A percentile compares a stretch with the other conserved stretches of the same genome.
Evolutionary conservation across 2,888 invertebrate genomes (phyloP).

Genomic region (Hermodice carunculata): DNA sequence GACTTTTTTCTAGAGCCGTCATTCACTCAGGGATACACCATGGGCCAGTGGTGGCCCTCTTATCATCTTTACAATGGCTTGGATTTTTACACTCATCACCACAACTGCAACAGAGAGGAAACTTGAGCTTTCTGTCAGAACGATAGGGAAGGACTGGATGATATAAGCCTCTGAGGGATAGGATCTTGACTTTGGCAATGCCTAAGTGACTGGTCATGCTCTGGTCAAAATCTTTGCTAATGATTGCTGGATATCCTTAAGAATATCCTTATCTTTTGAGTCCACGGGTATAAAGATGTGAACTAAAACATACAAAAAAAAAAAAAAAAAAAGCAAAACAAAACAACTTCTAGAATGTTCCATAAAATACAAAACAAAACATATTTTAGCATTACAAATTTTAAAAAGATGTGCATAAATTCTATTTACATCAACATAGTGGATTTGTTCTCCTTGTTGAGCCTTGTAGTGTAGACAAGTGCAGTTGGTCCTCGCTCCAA

Average conservation of each 20-base stretch:
- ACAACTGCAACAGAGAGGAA: conserved; percentile 59
- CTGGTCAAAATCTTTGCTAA: conserved; percentile 26
- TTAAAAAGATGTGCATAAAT: too few relatives aligned
- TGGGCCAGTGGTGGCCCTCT: not conserved
- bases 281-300: conserved; percentile 48
- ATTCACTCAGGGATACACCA: not conserved
- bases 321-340: too few relatives aligned
- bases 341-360: too few relatives aligned
- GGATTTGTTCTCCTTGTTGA: conserved; percentile 35
- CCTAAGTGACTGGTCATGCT: conserved; percentile 36
- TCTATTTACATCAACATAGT: too few relatives aligned
- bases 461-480: conserved; percentile 43
- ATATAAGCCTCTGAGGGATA: conserved; percentile 44
- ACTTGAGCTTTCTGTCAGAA: conserved; percentile 52
- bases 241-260: conserved; percentile 38
- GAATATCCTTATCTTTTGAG: conserved; percentile 40
- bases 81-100: conserved; percentile 35
- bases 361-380: too few relatives aligned
- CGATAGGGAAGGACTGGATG: conserved; percentile 49
- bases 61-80: not conserved
- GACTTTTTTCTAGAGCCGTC: not conserved
- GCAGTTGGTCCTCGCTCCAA: conserved; percentile 50
- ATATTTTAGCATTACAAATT: too few relatives aligned
- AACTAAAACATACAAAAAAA: too few relatives aligned
- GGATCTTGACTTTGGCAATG: conserved; percentile 34